Evolutionary conservation across 1,140 invertebrate genomes (phyloP).

Genomic region (Sipha flava): DNA sequence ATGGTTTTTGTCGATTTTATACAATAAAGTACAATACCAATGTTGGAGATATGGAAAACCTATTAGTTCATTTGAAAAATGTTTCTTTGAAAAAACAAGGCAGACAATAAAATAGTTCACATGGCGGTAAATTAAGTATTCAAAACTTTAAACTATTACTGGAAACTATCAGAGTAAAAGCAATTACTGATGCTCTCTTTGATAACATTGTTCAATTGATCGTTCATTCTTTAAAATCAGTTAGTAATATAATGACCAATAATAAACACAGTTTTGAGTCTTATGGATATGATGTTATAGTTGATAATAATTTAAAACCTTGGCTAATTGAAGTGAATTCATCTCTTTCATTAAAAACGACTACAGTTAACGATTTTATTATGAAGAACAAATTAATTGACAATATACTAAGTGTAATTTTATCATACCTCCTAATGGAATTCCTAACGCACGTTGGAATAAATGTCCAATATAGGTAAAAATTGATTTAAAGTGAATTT

Average conservation of each 20-base stretch:
- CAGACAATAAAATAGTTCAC: conserved; percentile 74
- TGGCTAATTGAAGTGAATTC: conserved; percentile 65
- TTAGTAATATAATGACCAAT: conserved; percentile 63
- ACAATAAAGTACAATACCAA: conserved; percentile 65
- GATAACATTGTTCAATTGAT: conserved; percentile 82
- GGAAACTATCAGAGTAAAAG: conserved; percentile 80
- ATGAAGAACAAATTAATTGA: conserved; percentile 93
- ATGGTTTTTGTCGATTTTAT: conserved; percentile 76
- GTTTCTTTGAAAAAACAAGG: conserved; percentile 78
- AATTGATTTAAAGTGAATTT: no score
- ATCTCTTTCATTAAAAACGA: conserved; percentile 78
- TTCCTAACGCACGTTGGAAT: conserved; percentile 86
- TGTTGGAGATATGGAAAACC: conserved; percentile 67
- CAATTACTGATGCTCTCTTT: conserved; percentile 72
- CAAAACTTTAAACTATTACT: conserved; percentile 82
- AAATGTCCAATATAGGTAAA: no score
- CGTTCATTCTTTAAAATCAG: conserved; percentile 70
- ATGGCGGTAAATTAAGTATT: conserved; percentile 89
- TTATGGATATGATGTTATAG: conserved; percentile 80
- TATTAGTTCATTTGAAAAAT: conserved; percentile 80
- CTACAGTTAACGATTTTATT: conserved; percentile 90
- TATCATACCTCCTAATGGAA: conserved; percentile 74
- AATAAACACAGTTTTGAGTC: conserved; percentile 75
- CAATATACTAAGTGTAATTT: conserved; percentile 83
- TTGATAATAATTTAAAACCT: conserved; percentile 73